A percentile compares a stretch with the other conserved stretches of the same genome.
phyloP scores from a whole-genome alignment of 2,888 invertebrate species.

The Gastrophysa polygoni region DNA sequence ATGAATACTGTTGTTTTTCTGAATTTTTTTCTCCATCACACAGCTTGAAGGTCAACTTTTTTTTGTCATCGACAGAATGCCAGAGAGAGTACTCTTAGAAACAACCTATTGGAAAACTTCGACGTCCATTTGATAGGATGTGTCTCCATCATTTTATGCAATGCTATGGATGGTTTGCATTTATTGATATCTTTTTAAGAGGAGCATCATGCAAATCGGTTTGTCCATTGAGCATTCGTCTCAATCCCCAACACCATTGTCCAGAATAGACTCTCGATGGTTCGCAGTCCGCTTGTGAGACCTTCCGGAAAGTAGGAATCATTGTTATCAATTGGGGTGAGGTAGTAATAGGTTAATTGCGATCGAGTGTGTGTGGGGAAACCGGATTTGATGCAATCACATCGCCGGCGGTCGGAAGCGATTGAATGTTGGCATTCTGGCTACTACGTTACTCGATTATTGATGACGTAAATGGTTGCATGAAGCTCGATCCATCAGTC shows the following conservation, averaged over 20 bases:
- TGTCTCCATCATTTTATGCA: no score
- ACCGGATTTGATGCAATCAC: background rate
- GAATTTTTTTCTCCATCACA: no score
- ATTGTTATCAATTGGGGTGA: conserved; percentile 4
- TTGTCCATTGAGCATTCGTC: background rate
- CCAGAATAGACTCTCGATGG: background rate
- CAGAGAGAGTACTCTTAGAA: no score
- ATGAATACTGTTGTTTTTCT: no score
- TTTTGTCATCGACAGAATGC: no score
- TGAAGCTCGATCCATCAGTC: no score
- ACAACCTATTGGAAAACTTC: no score
- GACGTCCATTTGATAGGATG: no score
- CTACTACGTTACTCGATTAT: background rate
- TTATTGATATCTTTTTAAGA: no score
- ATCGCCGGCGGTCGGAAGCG: background rate
- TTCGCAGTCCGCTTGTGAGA: background rate
- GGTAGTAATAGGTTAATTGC: background rate
- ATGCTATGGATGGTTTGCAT: no score
- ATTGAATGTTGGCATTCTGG: background rate
- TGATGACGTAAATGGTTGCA: background rate
- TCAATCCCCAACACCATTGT: background rate
- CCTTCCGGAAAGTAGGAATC: background rate
- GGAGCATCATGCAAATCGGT: background rate
- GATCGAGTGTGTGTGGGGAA: background rate
- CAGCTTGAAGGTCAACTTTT: no score